A percentile compares a stretch with the other conserved stretches of the same genome.
Evolutionary conservation across 2,888 invertebrate genomes (phyloP).

Genomic region (Margaritifera margaritifera): DNA sequence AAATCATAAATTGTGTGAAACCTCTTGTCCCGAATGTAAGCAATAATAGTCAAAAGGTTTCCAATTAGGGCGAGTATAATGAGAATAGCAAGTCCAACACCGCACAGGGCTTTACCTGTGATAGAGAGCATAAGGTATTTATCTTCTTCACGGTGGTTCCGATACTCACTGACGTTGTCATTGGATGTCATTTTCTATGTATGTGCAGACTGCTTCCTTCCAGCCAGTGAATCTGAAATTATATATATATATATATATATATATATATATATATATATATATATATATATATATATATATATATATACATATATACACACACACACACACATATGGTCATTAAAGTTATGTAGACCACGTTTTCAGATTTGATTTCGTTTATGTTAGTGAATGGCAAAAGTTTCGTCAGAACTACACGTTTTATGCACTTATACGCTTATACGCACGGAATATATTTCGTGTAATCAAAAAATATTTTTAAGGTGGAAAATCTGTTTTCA

Average conservation of each 20-base stretch:
- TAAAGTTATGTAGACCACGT: no score
- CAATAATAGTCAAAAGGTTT: constrained; percentile 47
- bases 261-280: constrained; percentile 4
- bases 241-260: background rate
- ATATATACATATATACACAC: no score
- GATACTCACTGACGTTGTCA: background rate
- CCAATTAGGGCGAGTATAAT: constrained; percentile 41
- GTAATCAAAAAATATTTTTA: no score
- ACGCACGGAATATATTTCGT: no score
- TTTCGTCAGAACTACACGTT: no score
- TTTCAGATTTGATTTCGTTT: no score
- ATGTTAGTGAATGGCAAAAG: no score
- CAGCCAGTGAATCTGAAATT: background rate
- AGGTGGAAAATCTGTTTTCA: no score
- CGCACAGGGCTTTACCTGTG: constrained; percentile 16
- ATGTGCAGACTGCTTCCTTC: background rate
- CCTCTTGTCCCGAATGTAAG: constrained; percentile 44
- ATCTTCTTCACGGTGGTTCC: constrained; percentile 7
- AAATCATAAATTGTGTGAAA: constrained; percentile 48
- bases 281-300: no score
- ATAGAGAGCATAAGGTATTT: constrained; percentile 4
- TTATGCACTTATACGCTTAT: no score
- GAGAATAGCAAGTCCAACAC: constrained; percentile 30
- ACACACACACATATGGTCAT: no score
- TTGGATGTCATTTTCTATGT: background rate